phyloP scores from a whole-genome alignment of 2,888 invertebrate genomes.

The Tanypteryx hageni region DNA sequence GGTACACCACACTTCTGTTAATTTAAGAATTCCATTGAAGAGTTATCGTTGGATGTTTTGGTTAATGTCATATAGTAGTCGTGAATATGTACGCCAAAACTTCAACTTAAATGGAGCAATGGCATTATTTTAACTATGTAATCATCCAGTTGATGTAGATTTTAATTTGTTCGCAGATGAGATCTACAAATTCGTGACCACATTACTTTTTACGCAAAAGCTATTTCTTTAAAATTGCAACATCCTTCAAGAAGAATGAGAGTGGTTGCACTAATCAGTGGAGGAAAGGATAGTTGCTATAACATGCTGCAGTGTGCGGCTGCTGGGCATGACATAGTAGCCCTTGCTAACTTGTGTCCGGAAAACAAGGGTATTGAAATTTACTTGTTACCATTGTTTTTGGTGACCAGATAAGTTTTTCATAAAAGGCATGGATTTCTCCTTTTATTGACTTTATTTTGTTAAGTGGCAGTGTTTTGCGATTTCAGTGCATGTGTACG shows the following conservation, averaged over 20 bases:
- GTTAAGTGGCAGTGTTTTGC: background rate
- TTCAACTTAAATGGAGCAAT: background rate
- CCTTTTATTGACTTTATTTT: conserved; percentile 51
- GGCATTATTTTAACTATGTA: background rate
- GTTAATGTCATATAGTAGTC: background rate
- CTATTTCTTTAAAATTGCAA: background rate
- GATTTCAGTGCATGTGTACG: background rate
- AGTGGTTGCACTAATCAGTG: conserved; percentile 94
- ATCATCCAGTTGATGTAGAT: background rate
- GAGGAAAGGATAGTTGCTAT: conserved; percentile 99
- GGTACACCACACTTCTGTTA: too few species aligned
- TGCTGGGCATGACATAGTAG: conserved; percentile 96
- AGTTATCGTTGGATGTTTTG: background rate
- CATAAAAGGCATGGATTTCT: conserved; percentile 51
- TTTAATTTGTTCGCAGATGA: background rate
- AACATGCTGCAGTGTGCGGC: conserved; percentile 99
- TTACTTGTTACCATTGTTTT: background rate
- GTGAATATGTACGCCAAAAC: too few species aligned
- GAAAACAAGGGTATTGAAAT: conserved; percentile 83
- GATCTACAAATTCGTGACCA: background rate
- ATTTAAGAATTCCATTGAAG: background rate
- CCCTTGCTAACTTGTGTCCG: conserved; percentile 96
- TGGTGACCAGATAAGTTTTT: background rate
- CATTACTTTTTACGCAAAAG: background rate
- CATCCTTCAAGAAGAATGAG: conserved; percentile 80